These are phyloP conservation scores for Mylabris sibirica DNA, from an alignment of 2,888 invertebrate genomes.

Conservation along the genomic window DNA sequence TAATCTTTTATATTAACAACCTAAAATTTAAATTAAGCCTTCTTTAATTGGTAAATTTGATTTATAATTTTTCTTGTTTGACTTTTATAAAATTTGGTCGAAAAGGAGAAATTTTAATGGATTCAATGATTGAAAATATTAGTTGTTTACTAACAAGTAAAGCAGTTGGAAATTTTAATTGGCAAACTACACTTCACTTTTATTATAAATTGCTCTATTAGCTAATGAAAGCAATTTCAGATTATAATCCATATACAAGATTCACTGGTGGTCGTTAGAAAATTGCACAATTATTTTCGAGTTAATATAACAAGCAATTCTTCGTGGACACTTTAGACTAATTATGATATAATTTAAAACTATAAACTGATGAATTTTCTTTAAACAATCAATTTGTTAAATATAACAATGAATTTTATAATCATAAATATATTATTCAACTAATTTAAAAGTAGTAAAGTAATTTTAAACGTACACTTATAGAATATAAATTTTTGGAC, in stretches of 20 bases:
- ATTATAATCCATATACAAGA: conserved; percentile 1
- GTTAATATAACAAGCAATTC: conserved; percentile 1
- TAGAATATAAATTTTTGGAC: conserved; percentile 51
- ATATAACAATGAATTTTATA: conserved; percentile 37
- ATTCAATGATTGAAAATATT: conserved; percentile 2
- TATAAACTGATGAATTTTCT: no score
- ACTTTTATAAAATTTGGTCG: not conserved
- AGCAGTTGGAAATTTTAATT: conserved; percentile 27
- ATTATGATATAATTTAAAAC: no score
- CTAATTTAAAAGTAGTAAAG: conserved; percentile 56
- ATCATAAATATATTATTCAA: conserved; percentile 53
- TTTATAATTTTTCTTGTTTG: conserved; percentile 10
- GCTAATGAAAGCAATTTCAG: conserved; percentile 24
- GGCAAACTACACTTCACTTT: conserved; percentile 22
- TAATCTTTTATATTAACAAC: not conserved
- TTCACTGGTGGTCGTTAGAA: conserved; percentile 8
- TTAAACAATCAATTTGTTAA: not conserved
- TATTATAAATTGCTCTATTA: conserved; percentile 27
- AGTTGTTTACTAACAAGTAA: not conserved
- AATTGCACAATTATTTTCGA: conserved; percentile 12
- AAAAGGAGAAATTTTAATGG: not conserved
- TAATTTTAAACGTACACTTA: conserved; percentile 53
- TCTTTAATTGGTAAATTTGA: not conserved
- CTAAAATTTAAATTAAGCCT: not conserved
- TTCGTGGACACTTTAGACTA: no score